Base-by-base conservation (phyloP, 2,797 vertebrate species). In the Remorina albescens region DNA sequence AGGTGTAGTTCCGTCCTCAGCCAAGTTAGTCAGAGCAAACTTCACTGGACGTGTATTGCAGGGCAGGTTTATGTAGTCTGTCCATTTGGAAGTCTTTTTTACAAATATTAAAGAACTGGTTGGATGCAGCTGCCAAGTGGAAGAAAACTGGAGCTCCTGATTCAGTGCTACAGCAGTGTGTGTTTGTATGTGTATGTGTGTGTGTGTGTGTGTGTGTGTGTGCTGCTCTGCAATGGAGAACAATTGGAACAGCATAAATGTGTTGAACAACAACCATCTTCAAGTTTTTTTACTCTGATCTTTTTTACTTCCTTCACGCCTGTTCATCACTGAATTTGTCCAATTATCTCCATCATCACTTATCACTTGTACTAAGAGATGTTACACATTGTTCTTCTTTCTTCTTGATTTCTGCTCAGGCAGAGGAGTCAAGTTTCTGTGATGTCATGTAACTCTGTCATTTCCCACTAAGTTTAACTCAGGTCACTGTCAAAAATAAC, bases 401-500 rank as follows among this genome's bases (percentile, higher is more conserved):
- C 9, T 13, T 25, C 1, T 5, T 54, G 25, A 57, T 50, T 16
- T 8, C 18, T 60, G 71, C 51, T 39, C 30, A 50, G 25, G 42
- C 53, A 32, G 36, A 46, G 21, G 21, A 30, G 13, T 5, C 46
- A 67, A 50, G 42, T 75, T 71, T 28, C 53, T 53, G 59, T 65
- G 55, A 11, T 47, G 15, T n/a, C 58, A 23, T 59, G 49, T 36
- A 60, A 53, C 67, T 77, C n/a, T 54, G 71, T 58, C 60, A 74
- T 23, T 55, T 23, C 23, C 63, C 49, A 26, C 28, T 37, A 12
- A 64, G 61, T 53, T 71, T 28, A 67, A 67, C 69, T 55, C 2
- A 21, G 71, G 77, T 81, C 81, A 79, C 0, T 13, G 69, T 66
- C 69, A 44, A 61, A 85, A 74, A n/a, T n/a, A n/a, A n/a, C 50